Base-by-base conservation (phyloP, 2,797 vertebrate species). In the Danionella dracula region DNA sequence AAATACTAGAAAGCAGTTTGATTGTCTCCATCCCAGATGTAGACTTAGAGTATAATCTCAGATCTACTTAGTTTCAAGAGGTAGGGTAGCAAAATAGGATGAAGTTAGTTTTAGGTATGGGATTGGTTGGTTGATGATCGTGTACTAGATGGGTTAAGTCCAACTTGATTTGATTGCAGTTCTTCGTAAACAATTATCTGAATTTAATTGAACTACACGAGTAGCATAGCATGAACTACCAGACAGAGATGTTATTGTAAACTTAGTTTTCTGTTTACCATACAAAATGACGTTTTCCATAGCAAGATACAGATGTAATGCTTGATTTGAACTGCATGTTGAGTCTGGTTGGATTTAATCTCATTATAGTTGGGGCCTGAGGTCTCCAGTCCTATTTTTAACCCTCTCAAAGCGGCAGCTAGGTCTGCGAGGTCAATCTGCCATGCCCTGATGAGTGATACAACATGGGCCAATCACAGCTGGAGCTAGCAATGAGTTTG, bases 331-430 rank as follows among this genome's bases (percentile, higher is more conserved):
- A 81, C 71, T 83, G 72, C 74, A 74, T 84, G 79, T 79, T 59
- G 74, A 80, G 70, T 79, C 82, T 84, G 80, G 81, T 86, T 86
- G 77, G 81, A 80, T 86, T 82, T 86, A 89, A 89, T 89, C 84
- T 83, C 81, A 88, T 89, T 88, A 86, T 78, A 81, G 68, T 71
- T 65, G 72, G 72, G 78, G 84, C 87, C 81, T 44, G 53, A 70
- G 83, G 85, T 80, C 75, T 67, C 77, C 75, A 73, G 49, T 58
- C 15, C 82, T 88, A 88, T 88, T 86, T 90, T 88, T 89, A 89
- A 84, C 79, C 68, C 45, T 70, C 50, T 73, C 70, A 54, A 72
- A 76, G 76, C 78, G 71, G 74, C 66, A 72, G 70, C 61, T 21
- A 3, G 66, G 67, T 75, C 70, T 62, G 65, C 15, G 42, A 70